phyloP scores from a whole-genome alignment of 2,888 invertebrate genomes.

The Drosophila peninsularis region DNA sequence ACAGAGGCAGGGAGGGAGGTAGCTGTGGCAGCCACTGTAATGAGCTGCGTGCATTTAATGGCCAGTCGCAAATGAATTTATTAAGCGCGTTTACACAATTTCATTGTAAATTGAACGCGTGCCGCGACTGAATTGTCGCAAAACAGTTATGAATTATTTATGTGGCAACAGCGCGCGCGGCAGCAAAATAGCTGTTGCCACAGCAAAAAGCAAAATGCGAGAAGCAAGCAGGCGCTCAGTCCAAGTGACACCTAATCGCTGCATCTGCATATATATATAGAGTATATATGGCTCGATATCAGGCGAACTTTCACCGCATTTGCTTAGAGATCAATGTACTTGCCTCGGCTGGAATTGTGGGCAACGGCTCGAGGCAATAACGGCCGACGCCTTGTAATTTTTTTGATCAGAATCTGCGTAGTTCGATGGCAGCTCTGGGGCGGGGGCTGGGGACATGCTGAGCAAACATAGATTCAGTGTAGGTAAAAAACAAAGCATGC shows the following conservation, averaged over 20 bases:
- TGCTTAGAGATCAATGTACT: slow-evolving; percentile 64
- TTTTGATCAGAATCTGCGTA: slow-evolving; percentile 51
- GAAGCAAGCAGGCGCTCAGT: neutral
- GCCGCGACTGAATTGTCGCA: slow-evolving; percentile 81
- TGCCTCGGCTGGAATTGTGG: slow-evolving; percentile 48
- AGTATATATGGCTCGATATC: slow-evolving; percentile 6
- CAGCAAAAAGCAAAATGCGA: neutral
- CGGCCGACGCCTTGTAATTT: slow-evolving; percentile 60
- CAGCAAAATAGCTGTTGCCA: slow-evolving; percentile 29
- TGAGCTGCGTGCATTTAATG: slow-evolving; percentile 74
- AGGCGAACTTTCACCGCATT: slow-evolving; percentile 62
- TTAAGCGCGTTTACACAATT: slow-evolving; percentile 78
- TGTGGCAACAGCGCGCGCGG: slow-evolving; percentile 47
- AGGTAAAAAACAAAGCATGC: slow-evolving; percentile 71
- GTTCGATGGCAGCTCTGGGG: slow-evolving; percentile 10
- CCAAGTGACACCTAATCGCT: slow-evolving; percentile 63
- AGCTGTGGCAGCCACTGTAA: slow-evolving; percentile 39
- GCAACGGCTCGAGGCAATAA: slow-evolving; percentile 55
- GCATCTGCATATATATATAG: slow-evolving; percentile 59
- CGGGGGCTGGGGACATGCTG: slow-evolving; percentile 15
- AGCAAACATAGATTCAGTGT: slow-evolving; percentile 53
- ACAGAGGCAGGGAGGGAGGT: neutral
- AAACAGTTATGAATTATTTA: slow-evolving; percentile 82
- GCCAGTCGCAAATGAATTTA: slow-evolving; percentile 75
- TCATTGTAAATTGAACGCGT: slow-evolving; percentile 78